A percentile compares a stretch with the other conserved stretches of the same genome.
Conservation (phyloP, 2,888 invertebrate genomes). For the Idaea biselata region DNA sequence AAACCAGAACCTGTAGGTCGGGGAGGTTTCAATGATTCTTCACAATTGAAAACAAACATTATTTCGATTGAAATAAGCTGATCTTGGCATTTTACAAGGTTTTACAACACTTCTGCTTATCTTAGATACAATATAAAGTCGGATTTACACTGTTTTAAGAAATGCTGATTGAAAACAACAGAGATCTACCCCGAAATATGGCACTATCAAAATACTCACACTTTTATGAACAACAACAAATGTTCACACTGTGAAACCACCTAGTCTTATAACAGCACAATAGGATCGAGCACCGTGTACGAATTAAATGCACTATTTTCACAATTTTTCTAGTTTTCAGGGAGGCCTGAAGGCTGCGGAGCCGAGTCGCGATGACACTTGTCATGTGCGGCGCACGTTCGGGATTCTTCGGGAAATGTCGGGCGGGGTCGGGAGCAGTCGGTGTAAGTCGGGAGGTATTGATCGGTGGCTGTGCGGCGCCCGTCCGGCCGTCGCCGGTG, state of each 20-base stretch:
- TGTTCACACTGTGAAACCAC: constrained; percentile 40
- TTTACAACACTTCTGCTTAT: background rate
- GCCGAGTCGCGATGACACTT: constrained; percentile 71
- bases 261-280: constrained; percentile 41
- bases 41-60: background rate
- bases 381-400: constrained; percentile 64
- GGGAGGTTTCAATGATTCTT: background rate
- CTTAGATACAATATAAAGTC: background rate
- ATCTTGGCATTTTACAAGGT: background rate
- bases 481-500: constrained; percentile 70
- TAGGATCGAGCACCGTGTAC: constrained; percentile 37
- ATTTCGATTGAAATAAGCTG: background rate
- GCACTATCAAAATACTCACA: constrained; percentile 59
- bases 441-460: constrained; percentile 48
- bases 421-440: constrained; percentile 38
- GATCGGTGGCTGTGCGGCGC: constrained; percentile 62
- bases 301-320: constrained; percentile 44
- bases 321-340: constrained; percentile 63
- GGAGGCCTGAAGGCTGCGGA: constrained; percentile 68
- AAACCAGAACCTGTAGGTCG: background rate
- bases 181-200: constrained; percentile 34
- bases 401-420: constrained; percentile 41
- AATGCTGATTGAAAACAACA: constrained; percentile 24
- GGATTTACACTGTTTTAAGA: background rate
- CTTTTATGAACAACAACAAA: constrained; percentile 35